A percentile compares a stretch with the other conserved stretches of the same genome.
Evolutionary conservation across 1,140 invertebrate species (phyloP).

Genomic region (Tachypleus tridentatus): DNA sequence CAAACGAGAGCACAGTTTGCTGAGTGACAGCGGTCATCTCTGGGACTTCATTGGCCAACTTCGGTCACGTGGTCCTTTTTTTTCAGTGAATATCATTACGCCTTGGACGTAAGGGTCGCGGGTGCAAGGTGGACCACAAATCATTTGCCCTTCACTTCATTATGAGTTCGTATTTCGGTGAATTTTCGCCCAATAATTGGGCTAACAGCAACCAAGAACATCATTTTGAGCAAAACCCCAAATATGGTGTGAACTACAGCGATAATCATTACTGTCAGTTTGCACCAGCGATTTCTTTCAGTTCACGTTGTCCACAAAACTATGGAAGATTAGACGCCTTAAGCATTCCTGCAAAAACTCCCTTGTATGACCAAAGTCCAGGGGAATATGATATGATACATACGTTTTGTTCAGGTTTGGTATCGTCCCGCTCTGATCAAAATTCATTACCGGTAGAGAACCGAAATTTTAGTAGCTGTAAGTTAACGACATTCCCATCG

Average conservation of each 20-base stretch:
- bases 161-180: slow-evolving; percentile 13
- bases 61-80: slow-evolving; percentile 10
- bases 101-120: slow-evolving; percentile 1
- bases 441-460: background rate
- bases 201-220: slow-evolving; percentile 7
- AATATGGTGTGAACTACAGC: slow-evolving; percentile 4
- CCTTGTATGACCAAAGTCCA: background rate
- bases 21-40: background rate
- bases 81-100: slow-evolving; percentile 15
- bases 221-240: slow-evolving; percentile 7
- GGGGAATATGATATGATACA: background rate
- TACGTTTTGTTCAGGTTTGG: no score
- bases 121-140: slow-evolving; percentile 7
- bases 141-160: slow-evolving; percentile 15
- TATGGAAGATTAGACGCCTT: background rate
- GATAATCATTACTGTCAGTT: slow-evolving; percentile 5
- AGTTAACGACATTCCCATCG: slow-evolving; percentile 15
- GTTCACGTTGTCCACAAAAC: background rate
- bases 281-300: slow-evolving; percentile 1
- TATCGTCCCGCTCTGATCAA: background rate
- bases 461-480: background rate
- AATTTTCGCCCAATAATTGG: slow-evolving; percentile 15
- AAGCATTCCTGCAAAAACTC: background rate
- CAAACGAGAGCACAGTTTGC: no score
- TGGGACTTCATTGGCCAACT: slow-evolving; percentile 11